Evolutionary conservation across 2,888 invertebrate genomes (phyloP).

Genomic region (Leptinotarsa peninsularis): DNA sequence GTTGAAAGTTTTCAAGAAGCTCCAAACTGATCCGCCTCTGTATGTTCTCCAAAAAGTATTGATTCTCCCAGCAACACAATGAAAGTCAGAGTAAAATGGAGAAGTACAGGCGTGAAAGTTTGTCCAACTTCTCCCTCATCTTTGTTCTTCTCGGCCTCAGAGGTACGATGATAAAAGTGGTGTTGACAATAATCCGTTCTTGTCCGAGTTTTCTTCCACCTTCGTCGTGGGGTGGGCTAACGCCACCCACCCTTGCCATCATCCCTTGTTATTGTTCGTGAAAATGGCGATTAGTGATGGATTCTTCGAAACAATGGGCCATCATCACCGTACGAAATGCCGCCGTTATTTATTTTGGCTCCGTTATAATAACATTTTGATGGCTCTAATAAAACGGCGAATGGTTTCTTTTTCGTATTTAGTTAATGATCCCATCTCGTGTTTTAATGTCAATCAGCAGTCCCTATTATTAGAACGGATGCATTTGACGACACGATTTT

Average conservation of each 20-base stretch:
- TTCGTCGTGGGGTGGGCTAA: not conserved
- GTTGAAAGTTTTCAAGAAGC: no score
- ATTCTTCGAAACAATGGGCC: conserved; percentile 5
- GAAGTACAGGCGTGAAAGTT: no score
- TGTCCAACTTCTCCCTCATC: no score
- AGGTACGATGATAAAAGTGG: not conserved
- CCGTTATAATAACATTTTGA: conserved; percentile 18
- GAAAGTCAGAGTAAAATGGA: no score
- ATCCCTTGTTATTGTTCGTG: conserved; percentile 5
- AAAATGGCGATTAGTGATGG: conserved; percentile 8
- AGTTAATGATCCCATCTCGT: conserved; percentile 18
- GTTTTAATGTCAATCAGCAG: conserved; percentile 19
- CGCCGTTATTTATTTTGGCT: conserved; percentile 14
- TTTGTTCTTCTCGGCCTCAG: no score
- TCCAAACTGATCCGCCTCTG: no score
- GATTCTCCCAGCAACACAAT: no score
- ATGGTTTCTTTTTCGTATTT: conserved; percentile 8
- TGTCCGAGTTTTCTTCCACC: not conserved
- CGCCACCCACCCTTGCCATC: not conserved
- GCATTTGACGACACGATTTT: not conserved
- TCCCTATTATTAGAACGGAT: conserved; percentile 9
- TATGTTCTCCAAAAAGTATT: no score
- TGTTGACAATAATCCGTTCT: not conserved
- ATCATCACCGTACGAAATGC: conserved; percentile 13
- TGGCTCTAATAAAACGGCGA: conserved; percentile 11